Evolutionary conservation across 2,888 invertebrate genomes (phyloP), one percentile per base, ranked within the genome.

Genomic region (Andrena praecox): DNA sequence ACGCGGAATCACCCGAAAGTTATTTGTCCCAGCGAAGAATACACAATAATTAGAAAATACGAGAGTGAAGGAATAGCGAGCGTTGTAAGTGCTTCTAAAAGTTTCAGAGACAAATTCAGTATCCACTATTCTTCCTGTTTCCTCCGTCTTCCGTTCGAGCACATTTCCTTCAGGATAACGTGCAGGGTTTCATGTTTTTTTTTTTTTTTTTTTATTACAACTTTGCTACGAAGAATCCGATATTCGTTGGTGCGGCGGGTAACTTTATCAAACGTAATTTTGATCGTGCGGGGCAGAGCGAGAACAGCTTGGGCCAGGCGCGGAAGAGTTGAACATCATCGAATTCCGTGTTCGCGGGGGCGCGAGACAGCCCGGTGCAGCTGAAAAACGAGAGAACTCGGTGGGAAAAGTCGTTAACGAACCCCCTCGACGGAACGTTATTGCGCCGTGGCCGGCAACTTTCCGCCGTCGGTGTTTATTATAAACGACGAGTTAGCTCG

Each of bases 371-470:
- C 52, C 75, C 42, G 27, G 63, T 70, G 54, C 27, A 24, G 48
- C 29, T 72, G 63, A 80, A 80, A 80, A 77, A 80, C 77, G 67
- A 59, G 72, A 72, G 72, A 68, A 80, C 71, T 77, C 72, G 50
- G n/a, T 29, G 80, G 54, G 68, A 66, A 80, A 80, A 80, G 72
- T 80, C 80, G 80, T 77, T 80, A 80, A 80, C 78, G 68, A 77
- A 63, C 63, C 68, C 24, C 78, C 64, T 74, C 60, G 74, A 74
- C 56, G 71, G 74, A 75, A 85, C 78, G 75, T 79, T 82, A 82
- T 85, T 85, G 75, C 74, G 60, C 67, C 62, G 66, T 71, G 72
- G 56, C 50, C 60, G 56, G 69, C 29, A 83, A 67, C 66, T 77
- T 80, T 77, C 67, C 24, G 20, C 63, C 35, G 12, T 35, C 80